Percentiles rank a stretch among this genome's conserved stretches.
Evolutionary conservation across 2,888 invertebrate species (phyloP).

Genomic region (Gisinianus flammeolus): DNA sequence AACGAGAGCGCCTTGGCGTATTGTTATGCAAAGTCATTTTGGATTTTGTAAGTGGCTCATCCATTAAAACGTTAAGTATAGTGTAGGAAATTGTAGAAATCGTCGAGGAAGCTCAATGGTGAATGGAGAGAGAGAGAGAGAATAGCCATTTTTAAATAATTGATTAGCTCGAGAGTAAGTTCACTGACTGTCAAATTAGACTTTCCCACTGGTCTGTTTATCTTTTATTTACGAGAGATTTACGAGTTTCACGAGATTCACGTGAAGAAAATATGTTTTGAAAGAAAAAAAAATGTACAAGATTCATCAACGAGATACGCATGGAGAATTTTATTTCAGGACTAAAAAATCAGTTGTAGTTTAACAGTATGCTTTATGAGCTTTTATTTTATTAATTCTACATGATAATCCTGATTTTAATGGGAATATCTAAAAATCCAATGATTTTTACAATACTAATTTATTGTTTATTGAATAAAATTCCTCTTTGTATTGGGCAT

Average conservation of each 20-base stretch:
- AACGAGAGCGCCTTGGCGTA: neutral
- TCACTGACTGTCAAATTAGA: constrained; percentile 11
- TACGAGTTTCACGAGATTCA: neutral
- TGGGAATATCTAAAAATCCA: too few species aligned
- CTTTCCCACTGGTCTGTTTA: neutral
- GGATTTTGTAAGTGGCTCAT: constrained; percentile 4
- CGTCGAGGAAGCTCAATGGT: neutral
- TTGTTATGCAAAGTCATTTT: neutral
- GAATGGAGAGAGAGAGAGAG: too few species aligned
- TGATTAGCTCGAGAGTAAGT: neutral
- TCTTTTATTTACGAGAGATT: neutral
- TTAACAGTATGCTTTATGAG: neutral
- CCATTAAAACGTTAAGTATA: constrained; percentile 3
- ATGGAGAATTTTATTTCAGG: too few species aligned
- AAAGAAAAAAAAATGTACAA: neutral
- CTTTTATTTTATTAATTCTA: too few species aligned
- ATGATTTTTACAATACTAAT: too few species aligned
- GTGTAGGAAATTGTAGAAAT: neutral
- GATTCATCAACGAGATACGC: too few species aligned
- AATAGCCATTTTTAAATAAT: neutral
- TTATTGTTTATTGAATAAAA: too few species aligned
- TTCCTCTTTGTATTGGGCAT: too few species aligned
- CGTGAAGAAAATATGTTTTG: neutral
- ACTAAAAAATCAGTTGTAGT: neutral
- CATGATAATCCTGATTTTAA: too few species aligned